Percentiles rank a stretch among this genome's conserved stretches.
Evolutionary conservation across 2,797 vertebrate genomes (phyloP).

Genomic region (Lindbergichthys nudifrons): DNA sequence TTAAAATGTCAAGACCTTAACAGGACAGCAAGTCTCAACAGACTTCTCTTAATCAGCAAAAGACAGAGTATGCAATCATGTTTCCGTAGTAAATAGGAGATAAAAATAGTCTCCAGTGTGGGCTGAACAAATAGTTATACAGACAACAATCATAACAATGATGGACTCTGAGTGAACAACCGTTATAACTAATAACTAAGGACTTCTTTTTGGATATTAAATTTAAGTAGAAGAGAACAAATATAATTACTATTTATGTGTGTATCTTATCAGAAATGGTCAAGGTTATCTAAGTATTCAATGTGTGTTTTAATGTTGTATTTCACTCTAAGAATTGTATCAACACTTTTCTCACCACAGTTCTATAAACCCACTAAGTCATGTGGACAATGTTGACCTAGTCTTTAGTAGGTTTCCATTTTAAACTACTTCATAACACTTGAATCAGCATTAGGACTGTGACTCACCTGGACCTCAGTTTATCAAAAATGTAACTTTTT

Average conservation of each 20-base stretch:
- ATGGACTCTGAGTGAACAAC: constrained; percentile 36
- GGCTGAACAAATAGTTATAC: constrained; percentile 38
- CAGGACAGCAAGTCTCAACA: constrained; percentile 39
- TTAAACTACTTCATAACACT: not conserved
- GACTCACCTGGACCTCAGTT: not conserved
- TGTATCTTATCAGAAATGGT: not conserved
- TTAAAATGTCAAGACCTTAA: constrained; percentile 60
- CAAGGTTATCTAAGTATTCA: not conserved
- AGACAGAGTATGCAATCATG: constrained; percentile 32
- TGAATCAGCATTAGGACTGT: not conserved
- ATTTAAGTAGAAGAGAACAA: constrained; percentile 2
- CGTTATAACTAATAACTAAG: constrained; percentile 22
- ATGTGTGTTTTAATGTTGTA: not conserved
- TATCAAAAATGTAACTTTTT: not conserved
- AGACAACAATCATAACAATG: constrained; percentile 38
- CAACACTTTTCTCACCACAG: not conserved
- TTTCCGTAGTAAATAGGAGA: constrained; percentile 34
- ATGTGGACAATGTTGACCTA: not conserved
- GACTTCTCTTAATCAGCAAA: constrained; percentile 42
- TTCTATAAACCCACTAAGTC: not conserved
- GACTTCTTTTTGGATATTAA: constrained; percentile 1
- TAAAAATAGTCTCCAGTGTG: constrained; percentile 31
- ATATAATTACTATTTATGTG: constrained; percentile 7
- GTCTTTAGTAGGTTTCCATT: not conserved
- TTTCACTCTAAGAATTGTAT: not conserved